Conservation (phyloP, 2,797 vertebrate species). For the Clarias pachynema region DNA sequence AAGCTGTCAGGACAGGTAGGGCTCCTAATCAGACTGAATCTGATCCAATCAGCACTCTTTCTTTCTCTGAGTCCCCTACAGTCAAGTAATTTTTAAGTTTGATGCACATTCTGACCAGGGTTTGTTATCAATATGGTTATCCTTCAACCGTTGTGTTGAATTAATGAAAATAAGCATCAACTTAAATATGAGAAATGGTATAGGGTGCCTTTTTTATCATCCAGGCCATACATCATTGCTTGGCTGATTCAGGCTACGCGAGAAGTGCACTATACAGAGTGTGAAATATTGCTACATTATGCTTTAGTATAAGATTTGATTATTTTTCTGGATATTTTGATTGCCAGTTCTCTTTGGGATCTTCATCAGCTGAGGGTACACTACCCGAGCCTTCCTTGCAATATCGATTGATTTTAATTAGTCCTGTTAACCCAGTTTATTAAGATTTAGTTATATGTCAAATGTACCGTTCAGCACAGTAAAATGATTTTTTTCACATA, state of each 20-base stretch:
- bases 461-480: too few relatives aligned
- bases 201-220: neutral
- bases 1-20: constrained; percentile 96
- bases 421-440: too few relatives aligned
- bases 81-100: constrained; percentile 1
- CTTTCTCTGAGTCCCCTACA: constrained; percentile 2
- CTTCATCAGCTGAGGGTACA: too few relatives aligned
- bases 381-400: too few relatives aligned
- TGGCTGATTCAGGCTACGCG: neutral
- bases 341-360: too few relatives aligned
- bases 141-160: neutral
- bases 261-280: neutral
- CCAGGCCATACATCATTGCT: neutral
- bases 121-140: neutral
- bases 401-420: too few relatives aligned
- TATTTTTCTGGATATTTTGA: neutral
- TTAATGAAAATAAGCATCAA: neutral
- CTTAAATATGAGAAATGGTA: neutral
- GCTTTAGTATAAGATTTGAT: neutral
- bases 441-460: too few relatives aligned
- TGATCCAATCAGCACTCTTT: constrained; percentile 53
- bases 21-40: constrained; percentile 50
- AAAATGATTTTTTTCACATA: too few relatives aligned
- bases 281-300: neutral
- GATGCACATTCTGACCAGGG: neutral